Evolutionary conservation across 2,888 invertebrate genomes (phyloP).

Genomic region (Rhimphoctona megacephalus): DNA sequence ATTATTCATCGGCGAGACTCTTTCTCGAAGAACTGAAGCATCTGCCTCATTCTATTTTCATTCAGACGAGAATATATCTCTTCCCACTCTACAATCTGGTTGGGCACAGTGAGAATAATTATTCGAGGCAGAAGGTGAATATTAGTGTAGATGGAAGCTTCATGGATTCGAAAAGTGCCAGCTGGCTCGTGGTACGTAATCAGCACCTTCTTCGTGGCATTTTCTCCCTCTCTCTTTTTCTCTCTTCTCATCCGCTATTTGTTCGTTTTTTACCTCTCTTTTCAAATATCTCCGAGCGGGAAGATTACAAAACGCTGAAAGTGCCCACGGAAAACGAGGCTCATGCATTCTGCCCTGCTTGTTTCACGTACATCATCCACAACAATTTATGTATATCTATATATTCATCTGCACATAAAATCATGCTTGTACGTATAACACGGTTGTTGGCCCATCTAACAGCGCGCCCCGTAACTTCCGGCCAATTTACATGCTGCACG

Average conservation of each 20-base stretch:
- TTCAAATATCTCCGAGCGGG: conserved; percentile 29
- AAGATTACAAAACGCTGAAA: conserved; percentile 61
- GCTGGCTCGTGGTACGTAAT: conserved; percentile 60
- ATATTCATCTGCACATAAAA: neutral
- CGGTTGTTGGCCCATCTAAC: conserved; percentile 56
- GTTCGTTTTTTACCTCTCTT: neutral
- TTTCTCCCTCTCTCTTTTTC: conserved; percentile 12
- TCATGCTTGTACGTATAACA: conserved; percentile 32
- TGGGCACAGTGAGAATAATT: conserved; percentile 31
- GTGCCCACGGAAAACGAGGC: conserved; percentile 56
- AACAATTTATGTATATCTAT: neutral
- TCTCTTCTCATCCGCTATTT: conserved; percentile 1
- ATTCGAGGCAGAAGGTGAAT: conserved; percentile 48
- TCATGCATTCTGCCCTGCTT: conserved; percentile 29
- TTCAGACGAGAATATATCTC: conserved; percentile 10
- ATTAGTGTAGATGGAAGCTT: conserved; percentile 41
- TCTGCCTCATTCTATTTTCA: conserved; percentile 39
- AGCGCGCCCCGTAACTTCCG: conserved; percentile 59
- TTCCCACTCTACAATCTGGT: conserved; percentile 8
- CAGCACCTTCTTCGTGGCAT: conserved; percentile 57
- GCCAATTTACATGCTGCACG: conserved; percentile 68
- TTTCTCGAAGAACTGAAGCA: conserved; percentile 18
- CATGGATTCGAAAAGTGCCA: conserved; percentile 53
- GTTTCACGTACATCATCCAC: conserved; percentile 37
- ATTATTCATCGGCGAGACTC: conserved; percentile 26